Percentiles rank a stretch among this genome's conserved stretches.
phyloP scores from a whole-genome alignment of 2,797 vertebrate genomes.

The Meda fulgida region DNA sequence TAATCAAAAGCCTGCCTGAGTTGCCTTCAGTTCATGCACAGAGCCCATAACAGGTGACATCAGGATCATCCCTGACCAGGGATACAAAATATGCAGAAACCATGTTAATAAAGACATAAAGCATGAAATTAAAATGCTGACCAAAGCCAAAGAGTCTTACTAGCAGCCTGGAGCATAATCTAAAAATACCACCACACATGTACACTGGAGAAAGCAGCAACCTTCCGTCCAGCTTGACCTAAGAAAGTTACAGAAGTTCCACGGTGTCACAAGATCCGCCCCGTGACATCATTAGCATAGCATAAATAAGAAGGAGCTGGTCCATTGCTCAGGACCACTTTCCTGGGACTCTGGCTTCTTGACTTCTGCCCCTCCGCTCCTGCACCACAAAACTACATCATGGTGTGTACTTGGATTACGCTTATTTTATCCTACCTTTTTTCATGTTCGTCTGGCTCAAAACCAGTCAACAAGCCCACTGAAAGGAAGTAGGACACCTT shows the following conservation, averaged over 20 bases:
- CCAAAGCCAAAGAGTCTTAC: slow-evolving; percentile 62
- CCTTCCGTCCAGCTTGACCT: slow-evolving; percentile 91
- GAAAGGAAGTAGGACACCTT: slow-evolving; percentile 31
- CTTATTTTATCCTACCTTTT: slow-evolving; percentile 66
- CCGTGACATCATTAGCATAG: slow-evolving; percentile 78
- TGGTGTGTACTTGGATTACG: slow-evolving; percentile 92
- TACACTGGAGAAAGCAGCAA: slow-evolving; percentile 69
- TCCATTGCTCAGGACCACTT: slow-evolving; percentile 84
- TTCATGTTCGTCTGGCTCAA: slow-evolving; percentile 49
- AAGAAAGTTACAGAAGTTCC: slow-evolving; percentile 97
- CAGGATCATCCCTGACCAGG: not conserved
- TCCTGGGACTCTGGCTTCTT: slow-evolving; percentile 81
- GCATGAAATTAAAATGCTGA: slow-evolving; percentile 64
- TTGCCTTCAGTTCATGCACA: not conserved
- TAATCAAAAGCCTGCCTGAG: slow-evolving; percentile 59
- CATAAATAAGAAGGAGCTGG: slow-evolving; percentile 88
- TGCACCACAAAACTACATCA: slow-evolving; percentile 82
- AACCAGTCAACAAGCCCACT: slow-evolving; percentile 5
- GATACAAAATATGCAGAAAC: not conserved
- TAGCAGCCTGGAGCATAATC: slow-evolving; percentile 67
- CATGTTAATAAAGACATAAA: slow-evolving; percentile 16
- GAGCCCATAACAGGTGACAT: slow-evolving; percentile 15
- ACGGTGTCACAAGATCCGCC: slow-evolving; percentile 82
- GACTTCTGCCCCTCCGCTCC: slow-evolving; percentile 77
- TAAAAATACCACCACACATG: slow-evolving; percentile 88